These are phyloP conservation scores for Muscicapa comitata DNA, from an alignment of 2,797 vertebrate genomes.

Conservation along the genomic window DNA sequence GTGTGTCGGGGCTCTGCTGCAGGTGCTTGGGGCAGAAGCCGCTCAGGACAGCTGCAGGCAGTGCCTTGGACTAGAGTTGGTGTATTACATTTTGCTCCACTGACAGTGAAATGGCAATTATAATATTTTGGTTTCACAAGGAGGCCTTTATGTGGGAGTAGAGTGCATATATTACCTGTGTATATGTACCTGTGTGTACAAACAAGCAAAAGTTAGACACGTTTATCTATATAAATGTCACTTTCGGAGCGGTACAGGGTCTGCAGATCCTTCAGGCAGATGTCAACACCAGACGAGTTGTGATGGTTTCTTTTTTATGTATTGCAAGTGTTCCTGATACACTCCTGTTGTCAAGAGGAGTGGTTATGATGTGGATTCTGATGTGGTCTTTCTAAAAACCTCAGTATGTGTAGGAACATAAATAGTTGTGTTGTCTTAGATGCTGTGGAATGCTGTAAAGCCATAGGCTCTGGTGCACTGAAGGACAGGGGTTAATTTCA, in stretches of 20 bases:
- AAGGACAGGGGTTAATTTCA: background rate
- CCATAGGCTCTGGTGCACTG: background rate
- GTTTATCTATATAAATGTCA: background rate
- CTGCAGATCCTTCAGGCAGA: background rate
- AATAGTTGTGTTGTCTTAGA: background rate
- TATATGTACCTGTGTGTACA: background rate
- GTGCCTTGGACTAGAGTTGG: background rate
- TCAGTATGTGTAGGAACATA: background rate
- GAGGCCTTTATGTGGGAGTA: background rate
- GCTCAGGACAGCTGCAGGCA: background rate
- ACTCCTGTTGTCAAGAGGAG: background rate
- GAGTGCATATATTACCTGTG: background rate
- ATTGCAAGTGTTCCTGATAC: background rate
- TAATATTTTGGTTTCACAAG: background rate
- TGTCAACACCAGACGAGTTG: background rate
- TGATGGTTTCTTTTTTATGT: background rate
- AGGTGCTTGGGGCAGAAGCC: background rate
- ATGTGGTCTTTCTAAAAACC: background rate
- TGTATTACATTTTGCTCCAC: accelerated
- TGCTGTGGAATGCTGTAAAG: background rate
- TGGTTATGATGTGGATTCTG: background rate
- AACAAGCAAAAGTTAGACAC: background rate
- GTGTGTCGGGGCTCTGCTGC: accelerated
- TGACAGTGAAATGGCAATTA: background rate
- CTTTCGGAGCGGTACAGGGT: background rate